Evolutionary conservation across 2,113 vertebrate genomes (phyloP), one percentile per base, ranked within the genome.

Genomic region (Ageneiosus marmoratus): DNA sequence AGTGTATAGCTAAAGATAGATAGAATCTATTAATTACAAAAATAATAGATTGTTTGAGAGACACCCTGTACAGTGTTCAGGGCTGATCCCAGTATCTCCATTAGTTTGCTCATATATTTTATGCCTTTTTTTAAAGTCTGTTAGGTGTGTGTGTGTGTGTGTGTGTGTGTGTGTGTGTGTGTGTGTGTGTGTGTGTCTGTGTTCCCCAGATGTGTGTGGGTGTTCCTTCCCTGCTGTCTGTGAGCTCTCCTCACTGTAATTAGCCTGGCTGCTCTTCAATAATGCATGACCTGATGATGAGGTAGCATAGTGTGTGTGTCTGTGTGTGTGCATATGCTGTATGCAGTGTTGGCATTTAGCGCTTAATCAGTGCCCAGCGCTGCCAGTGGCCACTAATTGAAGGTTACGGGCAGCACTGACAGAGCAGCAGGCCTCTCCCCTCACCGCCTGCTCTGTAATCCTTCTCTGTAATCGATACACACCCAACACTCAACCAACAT

Each of bases 301-400:
- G 82, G 56, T 81, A 55, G 32, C 51, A 50, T 69, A 55, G 79
- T 56, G 79, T 80, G 79, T 80, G 74, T 81, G 60, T 81, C 73
- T 50, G 29, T 22, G 60, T 77, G 58, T 82, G n/a, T 63, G 70
- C 29, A 46, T 84, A 69, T 83, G 55, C 79, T 72, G 85, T 82
- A 88, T 86, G 86, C 27, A 53, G 81, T 83, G 86, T 60, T 95
- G 93, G 92, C 93, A 95, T 94, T 95, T 94, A 91, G 87, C 88
- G 79, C 82, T 86, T 90, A 93, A 94, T 95, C 93, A 91, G 92
- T 93, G 88, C 86, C 89, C 90, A 90, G 87, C 83, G 3, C 91
- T 90, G 91, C 90, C 90, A 91, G 90, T 91, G 51, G 91, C 93
- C 89, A 85, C 92, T 94, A 93, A 94, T 94, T 94, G 94, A 94